phyloP scores from a whole-genome alignment of 2,888 invertebrate genomes.

The Silvanus unidentatus region DNA sequence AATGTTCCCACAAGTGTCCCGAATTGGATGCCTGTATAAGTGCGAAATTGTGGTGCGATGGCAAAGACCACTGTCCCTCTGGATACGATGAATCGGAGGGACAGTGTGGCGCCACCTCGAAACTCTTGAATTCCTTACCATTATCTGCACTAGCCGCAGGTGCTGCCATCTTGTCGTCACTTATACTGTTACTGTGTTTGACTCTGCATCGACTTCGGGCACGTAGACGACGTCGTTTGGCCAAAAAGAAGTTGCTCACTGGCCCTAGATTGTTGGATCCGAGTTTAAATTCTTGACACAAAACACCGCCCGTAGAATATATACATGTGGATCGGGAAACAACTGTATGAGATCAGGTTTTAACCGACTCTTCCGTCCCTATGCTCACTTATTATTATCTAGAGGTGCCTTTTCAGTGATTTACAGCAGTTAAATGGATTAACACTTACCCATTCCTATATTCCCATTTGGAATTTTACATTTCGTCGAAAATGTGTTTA shows the following conservation, averaged over 20 bases:
- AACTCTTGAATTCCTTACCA: constrained; percentile 49
- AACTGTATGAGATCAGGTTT: constrained; percentile 66
- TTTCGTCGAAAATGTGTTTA: too few species aligned
- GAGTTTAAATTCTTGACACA: constrained; percentile 75
- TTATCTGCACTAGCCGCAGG: constrained; percentile 55
- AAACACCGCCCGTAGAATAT: constrained; percentile 84
- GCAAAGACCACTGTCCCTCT: constrained; percentile 60
- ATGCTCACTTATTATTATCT: constrained; percentile 43
- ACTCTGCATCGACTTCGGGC: constrained; percentile 54
- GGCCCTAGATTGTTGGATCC: constrained; percentile 62
- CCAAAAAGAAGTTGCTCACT: constrained; percentile 49
- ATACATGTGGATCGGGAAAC: constrained; percentile 91
- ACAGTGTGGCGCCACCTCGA: constrained; percentile 56
- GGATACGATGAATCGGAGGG: constrained; percentile 67
- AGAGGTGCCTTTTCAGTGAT: constrained; percentile 46
- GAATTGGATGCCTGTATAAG: constrained; percentile 75
- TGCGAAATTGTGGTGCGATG: constrained; percentile 69
- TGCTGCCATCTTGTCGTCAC: constrained; percentile 52
- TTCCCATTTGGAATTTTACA: too few species aligned
- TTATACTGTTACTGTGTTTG: constrained; percentile 55
- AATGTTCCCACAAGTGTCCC: constrained; percentile 61
- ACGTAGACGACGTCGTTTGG: constrained; percentile 49
- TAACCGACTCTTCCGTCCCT: constrained; percentile 42
- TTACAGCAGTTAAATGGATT: constrained; percentile 7
- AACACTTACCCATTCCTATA: too few species aligned